Percentiles rank a stretch among this genome's conserved stretches.
Conservation (phyloP, 2,113 vertebrate species). For the Clarias gariepinus region DNA sequence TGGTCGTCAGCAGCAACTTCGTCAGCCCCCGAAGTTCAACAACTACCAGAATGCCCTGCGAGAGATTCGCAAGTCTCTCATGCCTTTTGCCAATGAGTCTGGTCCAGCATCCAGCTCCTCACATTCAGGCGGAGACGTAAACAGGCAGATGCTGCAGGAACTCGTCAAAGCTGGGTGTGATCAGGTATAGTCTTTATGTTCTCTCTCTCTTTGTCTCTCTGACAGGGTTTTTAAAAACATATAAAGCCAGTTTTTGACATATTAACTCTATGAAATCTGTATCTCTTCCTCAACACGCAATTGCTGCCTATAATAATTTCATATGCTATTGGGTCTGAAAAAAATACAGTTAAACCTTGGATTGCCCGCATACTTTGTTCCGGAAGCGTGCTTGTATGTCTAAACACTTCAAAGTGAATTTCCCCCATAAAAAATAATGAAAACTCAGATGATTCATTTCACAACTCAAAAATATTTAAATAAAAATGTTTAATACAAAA, state of each 20-base stretch:
- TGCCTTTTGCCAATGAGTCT: constrained; percentile 93
- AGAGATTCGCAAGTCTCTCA: constrained; percentile 94
- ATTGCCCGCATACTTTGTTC: too few species aligned
- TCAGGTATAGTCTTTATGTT: constrained; percentile 77
- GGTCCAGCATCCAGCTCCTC: constrained; percentile 72
- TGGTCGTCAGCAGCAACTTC: constrained; percentile 86
- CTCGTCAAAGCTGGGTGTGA: constrained; percentile 95
- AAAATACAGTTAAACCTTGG: background rate
- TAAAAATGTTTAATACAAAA: too few species aligned
- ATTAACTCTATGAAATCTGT: background rate
- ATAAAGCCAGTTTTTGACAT: background rate
- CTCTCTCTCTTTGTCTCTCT: background rate
- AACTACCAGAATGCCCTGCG: constrained; percentile 94
- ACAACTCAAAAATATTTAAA: too few species aligned
- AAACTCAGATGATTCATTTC: too few species aligned
- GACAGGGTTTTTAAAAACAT: background rate
- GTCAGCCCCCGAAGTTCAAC: constrained; percentile 90
- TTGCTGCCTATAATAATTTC: background rate
- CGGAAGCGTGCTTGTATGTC: too few species aligned
- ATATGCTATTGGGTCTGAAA: background rate
- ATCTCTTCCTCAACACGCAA: background rate
- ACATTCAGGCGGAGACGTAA: constrained; percentile 81
- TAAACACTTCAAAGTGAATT: too few species aligned
- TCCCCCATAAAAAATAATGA: too few species aligned
- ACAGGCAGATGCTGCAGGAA: constrained; percentile 96